phyloP scores from a whole-genome alignment of 2,888 invertebrate species.

The Drosophila sordidula region DNA sequence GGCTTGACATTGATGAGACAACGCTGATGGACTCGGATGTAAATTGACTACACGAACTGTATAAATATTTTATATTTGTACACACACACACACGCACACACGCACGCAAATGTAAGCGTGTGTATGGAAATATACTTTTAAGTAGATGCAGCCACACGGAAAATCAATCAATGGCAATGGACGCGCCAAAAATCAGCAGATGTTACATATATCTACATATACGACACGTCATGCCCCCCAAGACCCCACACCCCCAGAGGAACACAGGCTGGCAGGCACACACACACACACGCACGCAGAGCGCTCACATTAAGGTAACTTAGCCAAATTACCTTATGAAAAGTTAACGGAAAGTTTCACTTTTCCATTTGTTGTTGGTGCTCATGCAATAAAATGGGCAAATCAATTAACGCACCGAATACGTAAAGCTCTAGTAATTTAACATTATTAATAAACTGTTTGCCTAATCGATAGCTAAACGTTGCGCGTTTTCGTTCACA shows the following conservation, averaged over 20 bases:
- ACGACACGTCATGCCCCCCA: conserved; percentile 15
- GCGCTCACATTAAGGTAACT: conserved; percentile 19
- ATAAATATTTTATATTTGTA: conserved; percentile 69
- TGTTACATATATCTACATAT: conserved; percentile 25
- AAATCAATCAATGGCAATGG: conserved; percentile 55
- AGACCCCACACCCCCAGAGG: background rate
- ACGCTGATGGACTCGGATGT: conserved; percentile 73
- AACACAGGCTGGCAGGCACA: too few relatives aligned
- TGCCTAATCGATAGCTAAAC: conserved; percentile 43
- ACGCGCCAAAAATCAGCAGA: conserved; percentile 57
- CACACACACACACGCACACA: conserved; percentile 19
- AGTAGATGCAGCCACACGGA: conserved; percentile 67
- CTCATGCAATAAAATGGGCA: conserved; percentile 36
- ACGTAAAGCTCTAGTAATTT: conserved; percentile 22
- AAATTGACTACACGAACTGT: conserved; percentile 74
- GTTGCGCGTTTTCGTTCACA: conserved; percentile 10
- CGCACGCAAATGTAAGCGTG: conserved; percentile 4
- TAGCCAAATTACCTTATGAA: conserved; percentile 42
- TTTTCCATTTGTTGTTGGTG: background rate
- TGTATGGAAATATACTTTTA: conserved; percentile 50
- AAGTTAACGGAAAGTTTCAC: conserved; percentile 46
- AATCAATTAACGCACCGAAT: conserved; percentile 47
- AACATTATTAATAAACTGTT: conserved; percentile 47
- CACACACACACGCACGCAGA: background rate
- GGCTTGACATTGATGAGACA: conserved; percentile 78